These are phyloP conservation scores for Ochropleura leucogaster DNA, from an alignment of 2,888 invertebrate species.

Conservation along the genomic window DNA sequence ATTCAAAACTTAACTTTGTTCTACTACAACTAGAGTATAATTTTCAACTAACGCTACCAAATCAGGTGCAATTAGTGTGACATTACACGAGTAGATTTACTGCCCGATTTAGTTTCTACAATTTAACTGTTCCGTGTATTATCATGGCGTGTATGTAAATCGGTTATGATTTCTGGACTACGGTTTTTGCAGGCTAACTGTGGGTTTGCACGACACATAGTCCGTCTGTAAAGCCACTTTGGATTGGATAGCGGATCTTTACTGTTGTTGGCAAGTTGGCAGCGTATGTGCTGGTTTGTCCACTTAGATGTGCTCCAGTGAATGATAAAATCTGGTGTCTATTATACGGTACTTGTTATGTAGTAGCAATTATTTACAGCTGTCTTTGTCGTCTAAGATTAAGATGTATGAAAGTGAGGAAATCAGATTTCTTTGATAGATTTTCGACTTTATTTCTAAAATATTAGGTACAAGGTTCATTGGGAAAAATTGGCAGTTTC, in stretches of 20 bases:
- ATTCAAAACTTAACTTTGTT: conserved; percentile 25
- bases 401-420: conserved; percentile 14
- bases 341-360: conserved; percentile 42
- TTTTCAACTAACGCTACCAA: background rate
- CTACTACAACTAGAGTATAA: conserved; percentile 6
- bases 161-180: conserved; percentile 28
- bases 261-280: conserved; percentile 52
- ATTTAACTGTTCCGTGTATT: conserved; percentile 52
- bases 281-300: conserved; percentile 29
- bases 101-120: conserved; percentile 54
- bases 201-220: conserved; percentile 40
- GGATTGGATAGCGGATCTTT: conserved; percentile 53
- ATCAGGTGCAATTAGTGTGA: conserved; percentile 50
- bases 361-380: conserved; percentile 38
- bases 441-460: no score
- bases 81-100: conserved; percentile 53
- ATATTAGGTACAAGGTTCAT: no score
- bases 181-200: conserved; percentile 49
- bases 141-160: conserved; percentile 52
- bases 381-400: conserved; percentile 5
- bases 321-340: conserved; percentile 49
- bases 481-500: no score
- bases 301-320: conserved; percentile 56
- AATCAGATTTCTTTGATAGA: no score
- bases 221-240: conserved; percentile 38